Evolutionary conservation across 1,140 invertebrate genomes (phyloP).

Genomic region (Philaenus spumarius): DNA sequence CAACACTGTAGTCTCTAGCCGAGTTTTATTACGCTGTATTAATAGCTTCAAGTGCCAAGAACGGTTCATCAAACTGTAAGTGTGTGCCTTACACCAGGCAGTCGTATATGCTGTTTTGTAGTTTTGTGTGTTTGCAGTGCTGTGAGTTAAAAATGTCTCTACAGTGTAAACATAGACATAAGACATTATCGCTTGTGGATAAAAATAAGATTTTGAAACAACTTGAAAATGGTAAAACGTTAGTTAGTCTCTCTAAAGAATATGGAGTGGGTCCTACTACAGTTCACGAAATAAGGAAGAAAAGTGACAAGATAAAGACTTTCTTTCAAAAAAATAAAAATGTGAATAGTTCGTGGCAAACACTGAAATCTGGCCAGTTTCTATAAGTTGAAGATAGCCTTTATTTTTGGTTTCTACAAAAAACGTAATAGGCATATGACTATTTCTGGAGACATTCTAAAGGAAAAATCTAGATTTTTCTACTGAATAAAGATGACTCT

Average conservation of each 20-base stretch:
- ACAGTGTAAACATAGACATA: not conserved
- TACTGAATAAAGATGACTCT: slow-evolving; percentile 9
- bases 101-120: not conserved
- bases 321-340: no score
- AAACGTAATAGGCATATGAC: not conserved
- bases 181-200: no score
- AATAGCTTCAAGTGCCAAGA: no score
- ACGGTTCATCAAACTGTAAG: no score
- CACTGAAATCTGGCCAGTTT: not conserved
- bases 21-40: no score
- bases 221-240: no score
- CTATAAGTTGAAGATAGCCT: not conserved
- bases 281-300: no score
- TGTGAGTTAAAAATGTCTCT: not conserved
- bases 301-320: no score
- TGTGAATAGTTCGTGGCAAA: not conserved
- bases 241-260: no score
- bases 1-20: no score
- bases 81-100: not conserved
- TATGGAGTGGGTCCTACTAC: no score
- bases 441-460: not conserved
- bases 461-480: not conserved
- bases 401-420: not conserved
- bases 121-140: not conserved
- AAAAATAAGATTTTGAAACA: no score